Base-by-base conservation (phyloP, 2,888 invertebrate genomes). In the Dasypolia templi region DNA sequence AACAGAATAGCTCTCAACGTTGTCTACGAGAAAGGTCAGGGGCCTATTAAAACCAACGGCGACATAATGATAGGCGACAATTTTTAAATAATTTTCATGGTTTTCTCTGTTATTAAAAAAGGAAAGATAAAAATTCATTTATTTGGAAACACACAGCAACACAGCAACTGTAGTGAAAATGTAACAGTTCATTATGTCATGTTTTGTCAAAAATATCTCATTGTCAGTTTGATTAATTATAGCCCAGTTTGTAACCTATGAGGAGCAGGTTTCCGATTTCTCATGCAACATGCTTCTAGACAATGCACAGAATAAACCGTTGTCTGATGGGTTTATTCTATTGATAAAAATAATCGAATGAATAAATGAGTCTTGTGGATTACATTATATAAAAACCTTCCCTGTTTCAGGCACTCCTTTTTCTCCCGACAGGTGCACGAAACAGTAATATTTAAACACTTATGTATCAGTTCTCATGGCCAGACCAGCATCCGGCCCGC, bases 401-500 rank as follows among this genome's bases (percentile, higher is more conserved):
- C 29, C 3, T 29, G 19, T 44, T 35, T 22, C 17, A 11, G 32
- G 1, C 35, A 17, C 17, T 26, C 6, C 19, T 32, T 44, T 51
- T 26, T 7, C n/a, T 26, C 12, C 9, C 14, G 39, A 42, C 3
- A 17, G 39, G 14, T 26, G 3, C 19, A 26, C 39, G 22, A 29
- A 65, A 64, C 65, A 72, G 44, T 53, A 56, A 26, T 53, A 56
- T 55, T n/a, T 32, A 44, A 42, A 26, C 49, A 46, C 22, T 66
- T 14, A 64, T 32, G 35, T 14, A 53, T 35, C 64, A 51, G 62
- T 46, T 79, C 67, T 79, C 68, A 9, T 85, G 75, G 85, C 85
- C 72, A 59, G 85, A 67, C 53, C n/a, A 58, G 62, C 35, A 32
- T n/a, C n/a, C 44, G 55, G 51, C 29, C 69, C 39, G 67, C 46